Evolutionary conservation across 2,113 vertebrate species (phyloP), one percentile per base, ranked within the genome.

Genomic region (Spilogale gracilis): DNA sequence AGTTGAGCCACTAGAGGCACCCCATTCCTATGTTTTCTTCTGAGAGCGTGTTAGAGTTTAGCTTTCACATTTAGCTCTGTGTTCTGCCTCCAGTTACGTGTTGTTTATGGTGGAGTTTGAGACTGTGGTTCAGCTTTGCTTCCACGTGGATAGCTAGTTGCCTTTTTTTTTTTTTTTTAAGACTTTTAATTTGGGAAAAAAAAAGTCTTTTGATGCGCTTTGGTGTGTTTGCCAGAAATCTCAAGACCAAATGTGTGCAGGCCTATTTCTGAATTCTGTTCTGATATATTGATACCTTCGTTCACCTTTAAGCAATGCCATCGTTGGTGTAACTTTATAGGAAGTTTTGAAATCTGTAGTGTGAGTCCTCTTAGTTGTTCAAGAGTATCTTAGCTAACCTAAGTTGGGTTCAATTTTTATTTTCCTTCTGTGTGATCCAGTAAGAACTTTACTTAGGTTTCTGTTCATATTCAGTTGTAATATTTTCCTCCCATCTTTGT

Each of bases 391-490:
- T 63, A 38, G 38, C n/a, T 80, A 12, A 43, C 60, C 17, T 43
- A 48, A 30, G 58, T 76, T 88, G n/a, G 52, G 69, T 61, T 63
- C 1, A 1, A 10, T 86, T 76, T 87, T 82, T 78, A 84, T 79
- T 88, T 96, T 88, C 45, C 32, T 78, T 50, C 60, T 25, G 3
- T 48, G 6, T 91, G 38, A 83, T 71, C 54, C 69, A 54, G 5
- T 71, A 78, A 63, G 91, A 18, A 63, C 17, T 91, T 56, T 8
- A 82, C 6, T 71, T 81, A 86, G 38, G 7, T 87, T 91, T 91
- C 74, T 94, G 87, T 88, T 96, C 21, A 52, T 82, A 38, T 18
- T 94, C 25, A 67, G 1, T 96, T 90, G 89, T 54, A 78, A 45
- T 18, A 27, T 76, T 78, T 73, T 25, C 12, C 30, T 6, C 25